These are phyloP conservation scores for Gymnocypris eckloni DNA, from an alignment of 2,797 vertebrate species.

Conservation along the genomic window DNA sequence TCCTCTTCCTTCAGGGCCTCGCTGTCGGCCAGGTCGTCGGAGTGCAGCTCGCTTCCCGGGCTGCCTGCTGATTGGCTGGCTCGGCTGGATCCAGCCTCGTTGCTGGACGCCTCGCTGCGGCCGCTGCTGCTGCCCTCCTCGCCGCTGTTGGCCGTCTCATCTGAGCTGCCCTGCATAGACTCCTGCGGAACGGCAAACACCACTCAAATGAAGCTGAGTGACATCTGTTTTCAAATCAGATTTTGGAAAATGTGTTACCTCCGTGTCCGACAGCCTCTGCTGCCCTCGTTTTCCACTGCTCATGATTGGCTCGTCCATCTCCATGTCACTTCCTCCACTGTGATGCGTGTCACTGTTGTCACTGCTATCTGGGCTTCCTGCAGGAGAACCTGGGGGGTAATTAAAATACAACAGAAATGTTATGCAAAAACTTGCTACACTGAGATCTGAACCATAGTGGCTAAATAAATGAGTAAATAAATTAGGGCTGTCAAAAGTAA, in stretches of 20 bases:
- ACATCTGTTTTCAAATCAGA: neutral
- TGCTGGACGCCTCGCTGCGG: constrained; percentile 94
- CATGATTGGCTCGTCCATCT: constrained; percentile 97
- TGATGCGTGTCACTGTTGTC: constrained; percentile 99
- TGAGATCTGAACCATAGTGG: neutral
- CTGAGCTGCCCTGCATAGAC: constrained; percentile 98
- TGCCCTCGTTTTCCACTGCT: constrained; percentile 90
- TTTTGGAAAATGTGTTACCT: constrained; percentile 75
- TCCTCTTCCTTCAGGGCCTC: constrained; percentile 96
- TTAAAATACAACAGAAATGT: neutral
- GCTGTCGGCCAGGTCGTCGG: constrained; percentile 95
- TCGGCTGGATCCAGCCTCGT: constrained; percentile 92
- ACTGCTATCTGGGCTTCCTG: constrained; percentile 96
- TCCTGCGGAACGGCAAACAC: constrained; percentile 75
- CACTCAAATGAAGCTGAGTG: neutral
- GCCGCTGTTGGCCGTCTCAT: constrained; percentile 98
- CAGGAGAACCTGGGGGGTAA: constrained; percentile 87
- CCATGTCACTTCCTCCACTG: constrained; percentile 96
- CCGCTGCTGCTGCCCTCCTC: constrained; percentile 97
- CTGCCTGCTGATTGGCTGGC: constrained; percentile 96
- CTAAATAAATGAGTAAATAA: neutral
- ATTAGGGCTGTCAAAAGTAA: too few species aligned
- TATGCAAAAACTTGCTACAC: neutral
- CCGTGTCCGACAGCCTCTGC: constrained; percentile 95
- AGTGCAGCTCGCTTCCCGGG: constrained; percentile 94